Conservation (phyloP, 2,797 vertebrate species). For the Typhlichthys subterraneus region DNA sequence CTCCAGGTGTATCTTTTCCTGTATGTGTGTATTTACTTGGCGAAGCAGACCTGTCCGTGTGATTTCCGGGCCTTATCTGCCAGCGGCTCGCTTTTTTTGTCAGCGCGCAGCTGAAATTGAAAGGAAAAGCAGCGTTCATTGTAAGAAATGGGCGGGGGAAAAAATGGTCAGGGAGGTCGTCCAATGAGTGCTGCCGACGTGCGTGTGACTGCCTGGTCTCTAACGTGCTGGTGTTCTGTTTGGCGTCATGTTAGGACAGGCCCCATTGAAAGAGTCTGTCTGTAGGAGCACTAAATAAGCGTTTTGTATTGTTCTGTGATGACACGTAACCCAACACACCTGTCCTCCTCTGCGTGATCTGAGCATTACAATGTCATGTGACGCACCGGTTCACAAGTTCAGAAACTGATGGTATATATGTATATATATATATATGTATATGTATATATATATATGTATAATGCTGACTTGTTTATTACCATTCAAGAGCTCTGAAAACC, state of each 20-base stretch:
- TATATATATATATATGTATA: no score
- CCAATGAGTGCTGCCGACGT: constrained; percentile 17
- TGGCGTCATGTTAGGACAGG: constrained; percentile 6
- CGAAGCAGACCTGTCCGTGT: constrained; percentile 35
- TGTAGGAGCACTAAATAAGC: constrained; percentile 40
- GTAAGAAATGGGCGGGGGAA: constrained; percentile 41
- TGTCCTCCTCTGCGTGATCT: constrained; percentile 39
- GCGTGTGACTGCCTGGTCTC: constrained; percentile 49
- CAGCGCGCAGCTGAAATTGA: constrained; percentile 61
- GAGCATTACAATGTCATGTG: constrained; percentile 41
- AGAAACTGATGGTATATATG: constrained; percentile 31
- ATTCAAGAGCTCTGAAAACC: constrained; percentile 31
- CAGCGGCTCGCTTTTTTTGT: constrained; percentile 57
- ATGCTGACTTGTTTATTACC: constrained; percentile 24
- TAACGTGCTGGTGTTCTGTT: constrained; percentile 55
- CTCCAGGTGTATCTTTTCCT: constrained; percentile 32
- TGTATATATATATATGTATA: no score
- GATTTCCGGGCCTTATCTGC: constrained; percentile 61
- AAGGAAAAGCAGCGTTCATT: constrained; percentile 40
- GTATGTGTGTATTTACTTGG: constrained; percentile 50
- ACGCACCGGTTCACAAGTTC: constrained; percentile 40
- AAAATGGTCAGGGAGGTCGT: constrained; percentile 24
- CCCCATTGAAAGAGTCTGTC: constrained; percentile 58
- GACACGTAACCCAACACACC: constrained; percentile 50
- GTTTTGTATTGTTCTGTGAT: constrained; percentile 52